Percentiles rank a stretch among this genome's conserved stretches.
phyloP scores from a whole-genome alignment of 1,140 invertebrate genomes.

The Papilio aristodemus region DNA sequence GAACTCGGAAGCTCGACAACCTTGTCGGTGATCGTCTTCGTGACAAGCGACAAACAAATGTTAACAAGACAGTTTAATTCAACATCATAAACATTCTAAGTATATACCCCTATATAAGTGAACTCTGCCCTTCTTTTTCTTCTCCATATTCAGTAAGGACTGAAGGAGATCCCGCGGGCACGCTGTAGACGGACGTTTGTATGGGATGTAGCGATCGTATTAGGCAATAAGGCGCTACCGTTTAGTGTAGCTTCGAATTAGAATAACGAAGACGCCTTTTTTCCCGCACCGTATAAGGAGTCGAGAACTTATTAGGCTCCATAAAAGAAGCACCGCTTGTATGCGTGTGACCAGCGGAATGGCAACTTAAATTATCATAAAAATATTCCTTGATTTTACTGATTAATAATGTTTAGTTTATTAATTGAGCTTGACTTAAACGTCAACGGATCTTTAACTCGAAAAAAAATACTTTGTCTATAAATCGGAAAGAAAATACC shows the following conservation, averaged over 20 bases:
- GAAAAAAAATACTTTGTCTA: neutral
- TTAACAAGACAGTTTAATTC: constrained; percentile 21
- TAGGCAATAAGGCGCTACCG: constrained; percentile 24
- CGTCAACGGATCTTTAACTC: no score
- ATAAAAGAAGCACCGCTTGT: neutral
- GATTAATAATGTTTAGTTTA: neutral
- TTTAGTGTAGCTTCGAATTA: constrained; percentile 18
- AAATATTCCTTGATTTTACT: neutral
- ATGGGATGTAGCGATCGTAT: constrained; percentile 28
- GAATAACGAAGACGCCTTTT: constrained; percentile 26
- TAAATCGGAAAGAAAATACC: neutral
- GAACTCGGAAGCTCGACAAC: constrained; percentile 64
- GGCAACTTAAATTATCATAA: neutral
- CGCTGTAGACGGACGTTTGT: constrained; percentile 21
- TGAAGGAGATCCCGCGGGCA: neutral
- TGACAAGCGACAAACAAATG: neutral
- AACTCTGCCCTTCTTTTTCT: neutral
- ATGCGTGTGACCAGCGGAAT: neutral
- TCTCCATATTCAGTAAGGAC: constrained; percentile 5
- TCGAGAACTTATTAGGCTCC: constrained; percentile 14
- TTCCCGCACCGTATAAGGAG: neutral
- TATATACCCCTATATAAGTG: neutral
- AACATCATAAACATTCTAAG: neutral
- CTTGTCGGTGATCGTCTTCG: constrained; percentile 55
- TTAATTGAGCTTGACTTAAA: neutral